Evolutionary conservation across 2,888 invertebrate genomes (phyloP), one percentile per base, ranked within the genome.

Genomic region (Dicranocentrus wangi): DNA sequence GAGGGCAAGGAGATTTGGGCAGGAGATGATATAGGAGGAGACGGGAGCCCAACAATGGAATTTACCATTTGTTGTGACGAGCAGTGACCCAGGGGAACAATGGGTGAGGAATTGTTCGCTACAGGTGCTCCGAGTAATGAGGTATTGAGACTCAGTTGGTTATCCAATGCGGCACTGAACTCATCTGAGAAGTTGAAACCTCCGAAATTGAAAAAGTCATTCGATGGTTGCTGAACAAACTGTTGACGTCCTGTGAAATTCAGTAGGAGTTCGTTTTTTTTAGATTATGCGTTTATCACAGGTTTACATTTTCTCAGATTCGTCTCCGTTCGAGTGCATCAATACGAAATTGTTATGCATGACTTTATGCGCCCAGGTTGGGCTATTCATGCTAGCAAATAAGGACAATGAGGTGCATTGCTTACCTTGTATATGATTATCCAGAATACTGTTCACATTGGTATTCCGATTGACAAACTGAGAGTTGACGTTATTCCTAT

Each of bases 1-100:
- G 87, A 86, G 32, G 85, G 83, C 63, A 84, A 75, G 80, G 85
- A 85, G 15, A 83, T 58, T 66, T 78, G 79, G 68, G 83, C 77
- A 8, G 85, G 82, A 63, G 77, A 84, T 19, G 82, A 71, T 8
- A 71, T 79, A 63, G 83, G 77, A 53, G 85, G 85, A 82, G 85
- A 86, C 42, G 85, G 82, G 39, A 85, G 84, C 73, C 86, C 86
- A 85, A 84, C 79, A 83, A 85, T 82, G 81, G 84, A 83, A 83
- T 83, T 87, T 86, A 87, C 87, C 87, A 87, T 87, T 86, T 86
- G 86, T 84, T 84, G 81, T 77, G 84, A 83, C 78, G 85, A 75
- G 72, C 83, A 82, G 43, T 84, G 82, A 73, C 82, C 83, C 77
- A 84, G 66, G 72, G 84, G 82, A 43, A 55, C 63, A 51, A 84